Percentiles rank a stretch among this genome's conserved stretches.
Conservation (phyloP, 2,797 vertebrate species). For the Eidolon dupreanum region DNA sequence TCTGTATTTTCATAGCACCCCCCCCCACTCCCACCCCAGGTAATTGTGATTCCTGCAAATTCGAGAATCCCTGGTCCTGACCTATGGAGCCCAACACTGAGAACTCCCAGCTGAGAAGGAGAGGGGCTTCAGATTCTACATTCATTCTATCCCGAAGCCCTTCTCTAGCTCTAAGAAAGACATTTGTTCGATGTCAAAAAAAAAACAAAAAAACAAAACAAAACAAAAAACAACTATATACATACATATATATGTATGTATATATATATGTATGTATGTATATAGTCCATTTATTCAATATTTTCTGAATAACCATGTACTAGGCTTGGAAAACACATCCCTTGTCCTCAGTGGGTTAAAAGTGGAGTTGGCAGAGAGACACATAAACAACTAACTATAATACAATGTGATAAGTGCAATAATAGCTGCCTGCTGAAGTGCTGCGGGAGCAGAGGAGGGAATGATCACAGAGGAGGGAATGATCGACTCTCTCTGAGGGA, state of each 20-base stretch:
- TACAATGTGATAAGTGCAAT: not conserved
- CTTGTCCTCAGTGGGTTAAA: slow-evolving; percentile 22
- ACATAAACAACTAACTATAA: slow-evolving; percentile 11
- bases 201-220: not conserved
- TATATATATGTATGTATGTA: no score
- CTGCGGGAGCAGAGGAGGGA: not conserved
- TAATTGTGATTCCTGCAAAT: not conserved
- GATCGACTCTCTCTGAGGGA: not conserved
- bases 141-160: not conserved
- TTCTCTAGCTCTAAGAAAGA: slow-evolving; percentile 7
- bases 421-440: not conserved
- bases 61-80: not conserved
- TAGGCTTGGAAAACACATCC: not conserved
- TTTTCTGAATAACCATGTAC: slow-evolving; percentile 19
- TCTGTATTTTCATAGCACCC: not conserved
- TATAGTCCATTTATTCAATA: not conserved
- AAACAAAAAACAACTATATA: no score
- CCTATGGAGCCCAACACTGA: not conserved
- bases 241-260: no score
- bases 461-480: not conserved
- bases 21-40: not conserved
- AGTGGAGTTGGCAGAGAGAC: not conserved
- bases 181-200: not conserved
- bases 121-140: not conserved
- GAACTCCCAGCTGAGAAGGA: not conserved